Percentiles rank a stretch among this genome's conserved stretches.
These are phyloP conservation scores for Trichogramma dendrolimi DNA, from an alignment of 2,888 invertebrate genomes.

Conservation along the genomic window DNA sequence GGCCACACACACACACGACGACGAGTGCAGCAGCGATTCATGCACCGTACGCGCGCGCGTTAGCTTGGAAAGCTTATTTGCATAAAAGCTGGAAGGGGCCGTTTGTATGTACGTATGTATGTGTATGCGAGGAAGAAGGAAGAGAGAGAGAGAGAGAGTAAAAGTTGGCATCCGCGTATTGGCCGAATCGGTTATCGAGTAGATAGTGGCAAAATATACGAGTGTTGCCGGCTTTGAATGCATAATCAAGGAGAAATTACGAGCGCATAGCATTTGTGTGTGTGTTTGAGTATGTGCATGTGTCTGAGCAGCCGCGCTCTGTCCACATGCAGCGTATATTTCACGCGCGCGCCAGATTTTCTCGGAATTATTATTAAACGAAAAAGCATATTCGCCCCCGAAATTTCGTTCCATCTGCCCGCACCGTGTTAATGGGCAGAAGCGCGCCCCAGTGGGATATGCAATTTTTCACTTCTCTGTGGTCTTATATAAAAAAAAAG, in stretches of 20 bases:
- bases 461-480: too few species aligned
- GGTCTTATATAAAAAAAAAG: too few species aligned
- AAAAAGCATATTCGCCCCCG: too few species aligned
- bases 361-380: not conserved
- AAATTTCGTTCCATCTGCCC: not conserved
- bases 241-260: constrained; percentile 16
- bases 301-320: too few species aligned
- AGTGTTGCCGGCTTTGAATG: constrained; percentile 24
- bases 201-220: constrained; percentile 22
- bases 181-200: constrained; percentile 24
- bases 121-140: not conserved
- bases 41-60: not conserved
- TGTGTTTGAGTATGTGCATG: not conserved
- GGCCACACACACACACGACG: too few species aligned
- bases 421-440: not conserved
- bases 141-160: not conserved
- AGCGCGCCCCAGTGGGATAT: too few species aligned
- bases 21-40: too few species aligned
- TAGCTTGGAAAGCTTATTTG: constrained; percentile 11
- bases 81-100: constrained; percentile 15
- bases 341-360: not conserved
- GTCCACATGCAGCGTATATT: too few species aligned
- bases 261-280: not conserved
- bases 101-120: too few species aligned
- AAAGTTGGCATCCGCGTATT: constrained; percentile 15